These are phyloP conservation scores for Synergus umbraculus DNA, from an alignment of 2,888 invertebrate species.

Conservation along the genomic window DNA sequence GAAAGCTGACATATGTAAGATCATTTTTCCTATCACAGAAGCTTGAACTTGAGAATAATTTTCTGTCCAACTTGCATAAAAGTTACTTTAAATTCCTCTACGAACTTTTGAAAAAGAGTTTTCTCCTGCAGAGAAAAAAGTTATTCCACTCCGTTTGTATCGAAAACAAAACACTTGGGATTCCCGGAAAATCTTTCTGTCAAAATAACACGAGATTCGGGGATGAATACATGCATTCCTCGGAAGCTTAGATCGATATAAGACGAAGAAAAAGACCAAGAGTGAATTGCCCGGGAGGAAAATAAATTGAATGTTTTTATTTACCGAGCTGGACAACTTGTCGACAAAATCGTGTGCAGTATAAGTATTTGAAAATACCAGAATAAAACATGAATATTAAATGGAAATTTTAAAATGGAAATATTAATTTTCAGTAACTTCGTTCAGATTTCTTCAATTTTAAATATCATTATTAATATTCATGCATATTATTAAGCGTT, in stretches of 20 bases:
- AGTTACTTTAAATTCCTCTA: conserved; percentile 2
- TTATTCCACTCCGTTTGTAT: conserved; percentile 14
- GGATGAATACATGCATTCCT: conserved; percentile 22
- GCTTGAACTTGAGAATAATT: background rate
- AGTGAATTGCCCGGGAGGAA: conserved; percentile 12
- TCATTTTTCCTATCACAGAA: background rate
- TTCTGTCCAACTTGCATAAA: background rate
- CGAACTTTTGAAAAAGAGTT: conserved; percentile 9
- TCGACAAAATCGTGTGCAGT: background rate
- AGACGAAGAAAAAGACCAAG: background rate
- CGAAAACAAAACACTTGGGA: conserved; percentile 29
- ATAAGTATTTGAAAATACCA: no score
- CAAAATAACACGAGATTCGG: conserved; percentile 33
- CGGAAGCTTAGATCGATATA: conserved; percentile 14
- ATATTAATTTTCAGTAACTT: background rate
- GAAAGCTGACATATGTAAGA: background rate
- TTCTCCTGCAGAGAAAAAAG: background rate
- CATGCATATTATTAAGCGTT: background rate
- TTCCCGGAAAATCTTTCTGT: conserved; percentile 13
- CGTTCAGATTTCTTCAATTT: background rate
- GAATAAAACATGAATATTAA: no score
- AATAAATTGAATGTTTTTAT: conserved; percentile 30
- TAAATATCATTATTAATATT: no score
- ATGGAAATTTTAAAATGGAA: background rate
- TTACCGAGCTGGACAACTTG: background rate